A percentile compares a stretch with the other conserved stretches of the same genome.
phyloP scores from a whole-genome alignment of 2,113 vertebrate genomes.

The Cnemophilus loriae region DNA sequence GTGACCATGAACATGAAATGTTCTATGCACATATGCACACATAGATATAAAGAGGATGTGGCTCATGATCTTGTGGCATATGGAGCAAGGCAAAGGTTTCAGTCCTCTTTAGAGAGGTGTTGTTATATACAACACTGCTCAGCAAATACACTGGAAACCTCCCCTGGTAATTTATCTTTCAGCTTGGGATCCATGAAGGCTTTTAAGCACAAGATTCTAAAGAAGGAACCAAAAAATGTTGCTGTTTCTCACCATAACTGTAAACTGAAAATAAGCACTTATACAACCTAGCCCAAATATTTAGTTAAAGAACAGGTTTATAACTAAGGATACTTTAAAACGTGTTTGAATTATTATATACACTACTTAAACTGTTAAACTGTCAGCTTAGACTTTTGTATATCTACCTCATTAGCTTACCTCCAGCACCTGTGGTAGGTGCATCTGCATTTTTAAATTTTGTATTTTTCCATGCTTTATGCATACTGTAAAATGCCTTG shows the following conservation, averaged over 20 bases:
- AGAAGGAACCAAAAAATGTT: constrained; percentile 54
- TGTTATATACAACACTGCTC: background rate
- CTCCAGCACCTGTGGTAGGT: constrained; percentile 65
- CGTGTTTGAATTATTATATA: constrained; percentile 71
- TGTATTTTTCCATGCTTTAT: constrained; percentile 76
- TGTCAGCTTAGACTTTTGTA: constrained; percentile 75
- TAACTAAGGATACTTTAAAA: constrained; percentile 69
- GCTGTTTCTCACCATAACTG: constrained; percentile 50
- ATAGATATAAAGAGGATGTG: fast-evolving
- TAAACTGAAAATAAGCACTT: constrained; percentile 71
- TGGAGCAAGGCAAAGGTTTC: background rate
- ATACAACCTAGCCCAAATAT: constrained; percentile 71
- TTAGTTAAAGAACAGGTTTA: constrained; percentile 75
- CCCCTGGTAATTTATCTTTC: constrained; percentile 1
- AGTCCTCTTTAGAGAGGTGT: background rate
- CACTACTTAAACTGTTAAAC: constrained; percentile 77
- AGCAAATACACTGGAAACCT: background rate
- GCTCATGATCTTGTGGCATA: fast-evolving
- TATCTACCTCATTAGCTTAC: constrained; percentile 78
- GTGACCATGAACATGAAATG: background rate
- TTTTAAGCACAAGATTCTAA: constrained; percentile 65
- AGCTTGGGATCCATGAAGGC: constrained; percentile 18
- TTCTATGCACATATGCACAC: too few species aligned
- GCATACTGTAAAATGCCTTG: constrained; percentile 73
- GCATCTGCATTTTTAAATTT: constrained; percentile 76